These are phyloP conservation scores for Olivierus martensii DNA, from an alignment of 1,140 invertebrate genomes.

Conservation along the genomic window DNA sequence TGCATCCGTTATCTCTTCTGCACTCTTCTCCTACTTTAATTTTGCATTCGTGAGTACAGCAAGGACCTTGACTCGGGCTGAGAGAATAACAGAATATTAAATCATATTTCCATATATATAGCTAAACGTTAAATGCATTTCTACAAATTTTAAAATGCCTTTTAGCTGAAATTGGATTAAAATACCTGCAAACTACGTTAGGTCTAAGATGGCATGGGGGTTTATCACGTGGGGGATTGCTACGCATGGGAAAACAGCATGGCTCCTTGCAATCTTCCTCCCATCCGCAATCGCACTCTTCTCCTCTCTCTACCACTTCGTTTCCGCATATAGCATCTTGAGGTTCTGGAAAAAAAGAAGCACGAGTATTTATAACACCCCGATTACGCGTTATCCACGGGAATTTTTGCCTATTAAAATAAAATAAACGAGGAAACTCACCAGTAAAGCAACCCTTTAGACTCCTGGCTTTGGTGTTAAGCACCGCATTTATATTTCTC, in stretches of 20 bases:
- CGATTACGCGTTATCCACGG: too few species aligned
- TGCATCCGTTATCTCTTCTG: conserved; percentile 84
- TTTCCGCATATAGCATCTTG: conserved; percentile 90
- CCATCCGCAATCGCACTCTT: conserved; percentile 98
- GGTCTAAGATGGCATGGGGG: conserved; percentile 49
- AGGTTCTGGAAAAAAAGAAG: conserved; percentile 45
- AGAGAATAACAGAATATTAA: too few species aligned
- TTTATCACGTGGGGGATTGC: conserved; percentile 54
- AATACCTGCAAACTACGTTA: conserved; percentile 21
- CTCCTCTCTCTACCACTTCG: conserved; percentile 85
- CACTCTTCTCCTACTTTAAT: conserved; percentile 76
- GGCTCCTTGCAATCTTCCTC: conserved; percentile 82
- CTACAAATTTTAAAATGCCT: too few species aligned
- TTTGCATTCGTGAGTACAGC: conserved; percentile 77
- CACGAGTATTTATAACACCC: not conserved
- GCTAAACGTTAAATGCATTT: too few species aligned
- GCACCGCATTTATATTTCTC: conserved; percentile 84
- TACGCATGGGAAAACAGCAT: conserved; percentile 84
- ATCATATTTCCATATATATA: too few species aligned
- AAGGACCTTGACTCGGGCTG: conserved; percentile 59
- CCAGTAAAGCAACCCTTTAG: conserved; percentile 82
- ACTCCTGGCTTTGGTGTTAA: conserved; percentile 80
- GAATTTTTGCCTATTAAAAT: not conserved
- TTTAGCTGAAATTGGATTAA: not conserved
- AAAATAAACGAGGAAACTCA: conserved; percentile 29